Percentiles rank a stretch among this genome's conserved stretches.
phyloP scores from a whole-genome alignment of 2,113 vertebrate genomes.

The Leptobrachium leishanense region DNA sequence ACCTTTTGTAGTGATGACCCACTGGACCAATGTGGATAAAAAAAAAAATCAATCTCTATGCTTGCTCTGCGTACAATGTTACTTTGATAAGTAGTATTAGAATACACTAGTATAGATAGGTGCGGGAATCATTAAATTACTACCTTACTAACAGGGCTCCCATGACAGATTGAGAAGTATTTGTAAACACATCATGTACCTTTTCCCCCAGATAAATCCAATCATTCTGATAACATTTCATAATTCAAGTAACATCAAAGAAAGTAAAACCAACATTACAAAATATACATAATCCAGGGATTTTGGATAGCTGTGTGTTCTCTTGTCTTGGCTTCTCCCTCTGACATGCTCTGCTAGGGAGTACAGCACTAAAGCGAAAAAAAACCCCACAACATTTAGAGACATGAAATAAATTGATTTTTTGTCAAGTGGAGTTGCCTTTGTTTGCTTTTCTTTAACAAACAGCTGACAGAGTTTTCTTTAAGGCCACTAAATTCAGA shows the following conservation, averaged over 20 bases:
- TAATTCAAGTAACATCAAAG: constrained; percentile 40
- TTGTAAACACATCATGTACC: not conserved
- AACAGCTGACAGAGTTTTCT: constrained; percentile 60
- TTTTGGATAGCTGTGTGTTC: constrained; percentile 22
- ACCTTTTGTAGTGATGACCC: too few relatives aligned
- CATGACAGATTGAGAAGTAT: constrained; percentile 3
- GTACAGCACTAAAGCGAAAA: constrained; percentile 7
- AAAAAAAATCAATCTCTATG: too few relatives aligned
- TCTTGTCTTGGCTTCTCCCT: constrained; percentile 19
- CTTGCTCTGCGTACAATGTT: too few relatives aligned
- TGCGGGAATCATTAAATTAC: too few relatives aligned
- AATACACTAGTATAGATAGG: too few relatives aligned
- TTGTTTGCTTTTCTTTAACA: constrained; percentile 73
- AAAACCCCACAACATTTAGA: constrained; percentile 38
- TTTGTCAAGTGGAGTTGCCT: constrained; percentile 54
- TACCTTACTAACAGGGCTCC: not conserved
- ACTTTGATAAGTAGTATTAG: too few relatives aligned
- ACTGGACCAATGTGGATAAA: too few relatives aligned
- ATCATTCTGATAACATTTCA: constrained; percentile 34
- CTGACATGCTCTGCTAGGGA: constrained; percentile 32
- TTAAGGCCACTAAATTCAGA: constrained; percentile 56
- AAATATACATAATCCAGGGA: constrained; percentile 32
- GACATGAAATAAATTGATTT: constrained; percentile 63
- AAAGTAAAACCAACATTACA: constrained; percentile 26
- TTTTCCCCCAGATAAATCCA: not conserved